Evolutionary conservation across 2,888 invertebrate species (phyloP).

Genomic region (Yponomeuta evonymella): DNA sequence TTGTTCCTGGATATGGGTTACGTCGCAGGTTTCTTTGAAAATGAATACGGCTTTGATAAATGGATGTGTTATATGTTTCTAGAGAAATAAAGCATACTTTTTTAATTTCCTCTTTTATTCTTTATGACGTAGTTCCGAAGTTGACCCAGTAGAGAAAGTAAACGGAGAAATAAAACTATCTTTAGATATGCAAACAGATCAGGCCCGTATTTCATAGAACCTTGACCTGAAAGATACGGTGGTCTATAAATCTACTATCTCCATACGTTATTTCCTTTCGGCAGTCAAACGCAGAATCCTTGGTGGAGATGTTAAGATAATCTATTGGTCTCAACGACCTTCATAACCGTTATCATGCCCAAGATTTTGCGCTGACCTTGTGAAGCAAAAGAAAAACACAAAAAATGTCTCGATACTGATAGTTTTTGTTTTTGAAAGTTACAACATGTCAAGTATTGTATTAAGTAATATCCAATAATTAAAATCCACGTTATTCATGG

Average conservation of each 20-base stretch:
- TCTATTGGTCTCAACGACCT: not conserved
- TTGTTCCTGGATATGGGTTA: not conserved
- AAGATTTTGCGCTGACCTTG: not conserved
- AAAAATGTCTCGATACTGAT: too few species aligned
- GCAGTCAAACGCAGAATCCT: slow-evolving; percentile 1
- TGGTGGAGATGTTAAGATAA: not conserved
- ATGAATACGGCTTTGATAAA: slow-evolving; percentile 7
- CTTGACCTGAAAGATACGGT: not conserved
- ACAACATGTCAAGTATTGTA: too few species aligned
- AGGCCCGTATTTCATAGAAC: not conserved
- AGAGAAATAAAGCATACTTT: slow-evolving; percentile 9
- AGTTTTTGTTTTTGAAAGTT: too few species aligned
- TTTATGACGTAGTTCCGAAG: not conserved
- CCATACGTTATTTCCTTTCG: not conserved
- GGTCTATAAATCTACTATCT: slow-evolving; percentile 1
- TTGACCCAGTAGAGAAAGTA: not conserved
- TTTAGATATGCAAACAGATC: not conserved
- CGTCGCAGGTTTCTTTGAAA: not conserved
- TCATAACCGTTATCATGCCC: not conserved
- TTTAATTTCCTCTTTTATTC: slow-evolving; percentile 3
- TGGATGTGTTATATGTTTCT: slow-evolving; percentile 3
- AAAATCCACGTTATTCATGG: too few species aligned
- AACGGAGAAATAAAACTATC: not conserved
- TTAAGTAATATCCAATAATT: too few species aligned
- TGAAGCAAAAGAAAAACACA: not conserved